These are phyloP conservation scores for Stegastes partitus DNA, from an alignment of 2,113 vertebrate species.

Conservation along the genomic window DNA sequence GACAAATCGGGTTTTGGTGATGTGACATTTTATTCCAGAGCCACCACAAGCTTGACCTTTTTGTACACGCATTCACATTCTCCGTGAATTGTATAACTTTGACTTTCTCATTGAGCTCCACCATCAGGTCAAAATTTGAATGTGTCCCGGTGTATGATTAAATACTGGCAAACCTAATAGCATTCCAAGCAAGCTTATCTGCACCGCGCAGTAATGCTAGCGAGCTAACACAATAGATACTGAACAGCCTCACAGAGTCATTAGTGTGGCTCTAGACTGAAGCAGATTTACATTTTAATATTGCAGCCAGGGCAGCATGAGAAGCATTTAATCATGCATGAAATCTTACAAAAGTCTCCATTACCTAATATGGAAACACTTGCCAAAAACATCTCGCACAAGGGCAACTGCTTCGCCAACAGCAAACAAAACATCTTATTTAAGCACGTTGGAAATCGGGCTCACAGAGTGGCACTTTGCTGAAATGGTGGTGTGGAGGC, in stretches of 20 bases:
- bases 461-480: slow-evolving; percentile 12
- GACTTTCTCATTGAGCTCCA: no score
- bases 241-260: neutral
- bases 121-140: no score
- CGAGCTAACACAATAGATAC: neutral
- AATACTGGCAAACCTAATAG: no score
- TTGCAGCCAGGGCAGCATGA: neutral
- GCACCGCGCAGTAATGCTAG: neutral
- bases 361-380: neutral
- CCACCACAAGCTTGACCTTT: no score
- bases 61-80: no score
- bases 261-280: neutral
- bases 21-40: no score
- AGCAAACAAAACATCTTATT: slow-evolving; percentile 26
- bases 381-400: neutral
- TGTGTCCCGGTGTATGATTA: no score
- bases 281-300: neutral
- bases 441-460: slow-evolving; percentile 41
- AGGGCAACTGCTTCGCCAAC: slow-evolving; percentile 6
- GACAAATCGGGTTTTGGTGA: no score
- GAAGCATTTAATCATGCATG: neutral
- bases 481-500: slow-evolving; percentile 27
- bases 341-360: neutral
- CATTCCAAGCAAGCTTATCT: no score
- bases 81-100: no score